phyloP scores from a whole-genome alignment of 2,113 vertebrate genomes.

The Alethe castanea region DNA sequence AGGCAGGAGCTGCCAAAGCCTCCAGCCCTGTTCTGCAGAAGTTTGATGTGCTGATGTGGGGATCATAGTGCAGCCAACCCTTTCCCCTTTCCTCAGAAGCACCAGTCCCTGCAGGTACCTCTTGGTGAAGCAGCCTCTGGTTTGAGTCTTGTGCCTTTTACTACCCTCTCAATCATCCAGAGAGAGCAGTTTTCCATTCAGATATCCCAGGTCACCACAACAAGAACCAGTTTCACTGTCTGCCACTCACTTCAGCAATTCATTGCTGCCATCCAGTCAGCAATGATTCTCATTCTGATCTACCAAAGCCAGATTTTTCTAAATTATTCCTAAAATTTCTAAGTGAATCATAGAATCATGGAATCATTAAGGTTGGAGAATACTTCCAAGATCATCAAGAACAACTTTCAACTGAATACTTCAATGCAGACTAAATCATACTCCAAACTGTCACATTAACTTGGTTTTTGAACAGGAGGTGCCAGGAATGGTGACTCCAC shows the following conservation, averaged over 20 bases:
- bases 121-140: background rate
- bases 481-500: background rate
- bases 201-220: background rate
- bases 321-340: background rate
- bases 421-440: background rate
- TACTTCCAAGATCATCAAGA: background rate
- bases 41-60: background rate
- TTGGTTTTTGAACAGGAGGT: background rate
- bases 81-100: background rate
- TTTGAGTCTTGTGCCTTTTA: background rate
- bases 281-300: background rate
- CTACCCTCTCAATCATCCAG: background rate
- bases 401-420: background rate
- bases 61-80: background rate
- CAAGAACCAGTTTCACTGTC: background rate
- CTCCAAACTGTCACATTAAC: background rate
- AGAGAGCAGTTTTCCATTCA: background rate
- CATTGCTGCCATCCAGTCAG: background rate
- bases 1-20: background rate
- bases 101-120: background rate
- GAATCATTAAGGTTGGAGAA: background rate
- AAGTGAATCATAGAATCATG: accelerated
- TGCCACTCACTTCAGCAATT: background rate
- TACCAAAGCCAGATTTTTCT: background rate
- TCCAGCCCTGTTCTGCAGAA: background rate